These are phyloP conservation scores for Ibycter americanus DNA, from an alignment of 2,797 vertebrate genomes.

Conservation along the genomic window DNA sequence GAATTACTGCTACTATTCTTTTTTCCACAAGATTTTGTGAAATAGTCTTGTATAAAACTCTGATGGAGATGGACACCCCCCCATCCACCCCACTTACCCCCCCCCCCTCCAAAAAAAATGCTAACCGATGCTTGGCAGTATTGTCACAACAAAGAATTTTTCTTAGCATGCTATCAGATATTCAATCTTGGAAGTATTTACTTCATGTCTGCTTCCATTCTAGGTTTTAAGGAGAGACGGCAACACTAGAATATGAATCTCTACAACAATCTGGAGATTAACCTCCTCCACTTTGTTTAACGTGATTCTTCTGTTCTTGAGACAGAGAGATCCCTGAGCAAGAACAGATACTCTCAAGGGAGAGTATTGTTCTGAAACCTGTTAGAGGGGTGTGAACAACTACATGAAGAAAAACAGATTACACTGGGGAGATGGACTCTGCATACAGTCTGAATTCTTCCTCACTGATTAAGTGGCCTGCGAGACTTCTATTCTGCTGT, in stretches of 20 bases:
- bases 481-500: neutral
- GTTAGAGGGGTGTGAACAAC: neutral
- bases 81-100: too few relatives aligned
- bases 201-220: neutral
- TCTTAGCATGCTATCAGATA: neutral
- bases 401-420: neutral
- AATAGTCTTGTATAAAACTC: neutral
- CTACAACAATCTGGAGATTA: neutral
- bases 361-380: neutral
- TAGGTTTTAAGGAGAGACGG: neutral
- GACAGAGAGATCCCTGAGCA: neutral
- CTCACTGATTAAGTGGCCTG: rapidly evolving
- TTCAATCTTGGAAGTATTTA: neutral
- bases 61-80: neutral
- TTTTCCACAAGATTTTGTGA: neutral
- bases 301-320: neutral
- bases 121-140: neutral
- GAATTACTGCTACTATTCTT: neutral
- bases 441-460: neutral
- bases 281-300: neutral
- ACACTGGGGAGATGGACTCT: neutral
- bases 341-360: neutral
- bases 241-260: neutral
- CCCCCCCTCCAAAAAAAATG: neutral
- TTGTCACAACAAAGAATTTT: neutral